Percentiles rank a stretch among this genome's conserved stretches.
phyloP scores from a whole-genome alignment of 1,140 invertebrate genomes.

The Ostrea denselamellosa region DNA sequence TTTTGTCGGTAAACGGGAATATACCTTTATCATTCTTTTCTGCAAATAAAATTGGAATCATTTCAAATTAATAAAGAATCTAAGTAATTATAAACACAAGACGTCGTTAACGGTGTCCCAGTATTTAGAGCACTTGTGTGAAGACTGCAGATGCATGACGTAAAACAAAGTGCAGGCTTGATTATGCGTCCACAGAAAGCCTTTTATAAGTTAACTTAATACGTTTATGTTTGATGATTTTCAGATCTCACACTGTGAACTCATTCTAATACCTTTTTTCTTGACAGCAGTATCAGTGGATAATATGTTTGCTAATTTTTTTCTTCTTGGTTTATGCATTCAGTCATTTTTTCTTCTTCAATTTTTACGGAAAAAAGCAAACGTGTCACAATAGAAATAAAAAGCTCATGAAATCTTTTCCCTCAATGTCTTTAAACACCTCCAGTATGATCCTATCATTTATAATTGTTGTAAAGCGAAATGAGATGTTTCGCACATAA shows the following conservation, averaged over 20 bases:
- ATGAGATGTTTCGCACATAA: not conserved
- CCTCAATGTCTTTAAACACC: not conserved
- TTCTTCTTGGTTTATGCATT: not conserved
- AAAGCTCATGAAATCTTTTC: not conserved
- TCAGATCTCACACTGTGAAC: not conserved
- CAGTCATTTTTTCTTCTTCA: too few relatives aligned
- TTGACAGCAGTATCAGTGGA: too few relatives aligned
- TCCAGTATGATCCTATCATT: not conserved
- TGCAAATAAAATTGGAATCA: not conserved
- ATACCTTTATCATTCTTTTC: not conserved
- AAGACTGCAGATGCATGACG: not conserved
- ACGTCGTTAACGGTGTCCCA: not conserved
- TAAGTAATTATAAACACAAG: not conserved
- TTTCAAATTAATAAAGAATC: not conserved
- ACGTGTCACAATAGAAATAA: not conserved
- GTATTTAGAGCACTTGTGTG: not conserved
- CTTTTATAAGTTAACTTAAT: not conserved
- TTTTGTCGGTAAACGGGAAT: not conserved
- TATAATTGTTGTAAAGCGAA: not conserved
- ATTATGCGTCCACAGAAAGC: not conserved
- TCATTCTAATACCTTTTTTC: not conserved
- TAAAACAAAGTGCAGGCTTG: constrained; percentile 25
- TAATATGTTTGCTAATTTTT: not conserved
- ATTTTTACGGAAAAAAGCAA: not conserved
- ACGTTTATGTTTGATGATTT: not conserved